phyloP scores from a whole-genome alignment of 2,888 invertebrate genomes.

The Scaeva pyrastri region DNA sequence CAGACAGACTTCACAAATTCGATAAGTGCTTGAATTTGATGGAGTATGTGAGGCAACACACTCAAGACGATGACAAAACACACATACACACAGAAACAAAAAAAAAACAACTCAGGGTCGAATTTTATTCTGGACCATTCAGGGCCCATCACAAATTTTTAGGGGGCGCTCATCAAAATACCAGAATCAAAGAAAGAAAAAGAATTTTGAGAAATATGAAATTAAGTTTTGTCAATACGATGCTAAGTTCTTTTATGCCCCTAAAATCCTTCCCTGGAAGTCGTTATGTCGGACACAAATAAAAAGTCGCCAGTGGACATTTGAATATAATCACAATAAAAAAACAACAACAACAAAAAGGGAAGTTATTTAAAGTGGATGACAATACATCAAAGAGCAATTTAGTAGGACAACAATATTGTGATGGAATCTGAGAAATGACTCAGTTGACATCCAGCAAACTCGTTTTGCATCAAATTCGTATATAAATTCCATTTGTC shows the following conservation, averaged over 20 bases:
- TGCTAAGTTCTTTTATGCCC: neutral
- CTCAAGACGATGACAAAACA: slow-evolving; percentile 15
- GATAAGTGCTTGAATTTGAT: slow-evolving; percentile 34
- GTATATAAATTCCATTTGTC: slow-evolving; percentile 43
- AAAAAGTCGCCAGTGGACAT: slow-evolving; percentile 13
- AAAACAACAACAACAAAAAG: neutral
- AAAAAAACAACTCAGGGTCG: too few species aligned
- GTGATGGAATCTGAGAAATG: slow-evolving; percentile 18
- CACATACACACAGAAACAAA: neutral
- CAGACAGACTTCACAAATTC: slow-evolving; percentile 20
- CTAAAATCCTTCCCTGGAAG: neutral
- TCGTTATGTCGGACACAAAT: neutral
- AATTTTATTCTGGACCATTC: neutral
- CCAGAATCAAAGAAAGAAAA: neutral
- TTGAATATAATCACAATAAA: neutral
- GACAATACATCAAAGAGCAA: slow-evolving; percentile 59
- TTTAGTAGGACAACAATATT: slow-evolving; percentile 52
- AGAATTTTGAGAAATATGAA: too few species aligned
- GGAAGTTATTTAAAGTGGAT: slow-evolving; percentile 24
- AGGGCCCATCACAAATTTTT: neutral
- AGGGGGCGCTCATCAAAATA: neutral
- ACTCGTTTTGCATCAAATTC: slow-evolving; percentile 23
- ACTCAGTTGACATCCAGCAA: slow-evolving; percentile 32
- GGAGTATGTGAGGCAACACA: slow-evolving; percentile 21
- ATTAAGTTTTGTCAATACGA: too few species aligned